Base-by-base conservation (phyloP, 1,140 invertebrate genomes). In the Zaprionus davidi region DNA sequence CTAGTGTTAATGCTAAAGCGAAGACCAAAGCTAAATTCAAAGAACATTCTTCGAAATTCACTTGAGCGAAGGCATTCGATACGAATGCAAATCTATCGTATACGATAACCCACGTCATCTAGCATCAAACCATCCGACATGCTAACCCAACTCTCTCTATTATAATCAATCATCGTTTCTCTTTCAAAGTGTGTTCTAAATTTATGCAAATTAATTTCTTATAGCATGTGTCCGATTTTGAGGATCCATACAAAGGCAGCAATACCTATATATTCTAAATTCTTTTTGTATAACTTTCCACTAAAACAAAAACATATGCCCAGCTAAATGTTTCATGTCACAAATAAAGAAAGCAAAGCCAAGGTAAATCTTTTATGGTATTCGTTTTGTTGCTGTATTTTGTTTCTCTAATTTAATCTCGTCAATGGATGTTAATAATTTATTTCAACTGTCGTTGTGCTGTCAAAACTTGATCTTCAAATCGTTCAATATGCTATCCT, bases 251-350 rank as follows among this genome's bases (percentile, higher is more conserved):
- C 83, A 93, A 92, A 92, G 82, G 92, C 82, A 95, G 95, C 94
- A 94, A 95, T 94, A 95, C 95, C 73, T 95, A 95, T 94, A 95
- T 95, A 93, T 95, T 93, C 93, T 95, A 94, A 94, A 81, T 81
- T 81, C 69, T 78, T 73, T 79, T 77, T 84, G 75, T 71, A 58
- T 84, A 72, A 75, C 69, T 90, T 81, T 81, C 64, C 59, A 78
- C 76, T 83, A 74, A 86, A 15, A 38, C 13, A 38, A 38, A 38
- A 15, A 41, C n/a, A 46, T 70, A 73, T 77, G 68, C 63, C 55
- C 46, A 79, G 55, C 73, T 69, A 72, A 74, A 76, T 84, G 46
- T 51, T 51, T 24, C 17, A 51, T 51, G 46, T 51, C 53, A 66
- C 51, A 36, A 66, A 57, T 31, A 31, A 26, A 56, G 24, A 28